Evolutionary conservation across 2,113 vertebrate genomes (phyloP).

Genomic region (Melospiza georgiana): DNA sequence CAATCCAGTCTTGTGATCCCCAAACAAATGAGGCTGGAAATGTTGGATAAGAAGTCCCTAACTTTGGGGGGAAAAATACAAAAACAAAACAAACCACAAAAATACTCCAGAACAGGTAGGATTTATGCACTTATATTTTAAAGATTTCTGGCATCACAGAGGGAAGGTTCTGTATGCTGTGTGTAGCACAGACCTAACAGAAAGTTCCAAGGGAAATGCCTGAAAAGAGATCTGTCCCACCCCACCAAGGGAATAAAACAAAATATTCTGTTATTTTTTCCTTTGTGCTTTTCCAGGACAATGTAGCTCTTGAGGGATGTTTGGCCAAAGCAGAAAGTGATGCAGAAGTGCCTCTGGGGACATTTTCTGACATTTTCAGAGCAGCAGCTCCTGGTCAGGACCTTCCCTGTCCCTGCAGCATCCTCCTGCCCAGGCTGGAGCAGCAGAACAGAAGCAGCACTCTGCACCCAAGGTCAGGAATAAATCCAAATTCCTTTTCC

Average conservation of each 20-base stretch:
- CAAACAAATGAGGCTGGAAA: slow-evolving; percentile 6
- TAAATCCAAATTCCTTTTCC: fast-evolving
- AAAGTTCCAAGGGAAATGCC: neutral
- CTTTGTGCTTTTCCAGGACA: neutral
- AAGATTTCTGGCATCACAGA: neutral
- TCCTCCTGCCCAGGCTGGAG: neutral
- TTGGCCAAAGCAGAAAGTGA: neutral
- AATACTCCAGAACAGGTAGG: no score
- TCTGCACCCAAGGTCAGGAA: neutral
- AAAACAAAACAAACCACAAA: no score
- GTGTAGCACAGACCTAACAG: neutral
- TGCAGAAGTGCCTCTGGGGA: neutral
- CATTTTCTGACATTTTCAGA: neutral
- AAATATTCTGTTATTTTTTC: fast-evolving
- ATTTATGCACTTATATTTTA: neutral
- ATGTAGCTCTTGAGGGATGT: fast-evolving
- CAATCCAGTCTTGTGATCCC: neutral
- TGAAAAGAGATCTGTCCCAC: neutral
- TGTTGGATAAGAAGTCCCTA: neutral
- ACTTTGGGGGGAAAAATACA: neutral
- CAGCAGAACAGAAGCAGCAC: neutral
- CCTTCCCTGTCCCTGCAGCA: fast-evolving
- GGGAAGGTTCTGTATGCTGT: neutral
- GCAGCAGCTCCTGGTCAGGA: neutral
- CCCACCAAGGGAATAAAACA: neutral